Base-by-base conservation (phyloP, 2,888 invertebrate species). In the Stenoptilia bipunctidactyla region DNA sequence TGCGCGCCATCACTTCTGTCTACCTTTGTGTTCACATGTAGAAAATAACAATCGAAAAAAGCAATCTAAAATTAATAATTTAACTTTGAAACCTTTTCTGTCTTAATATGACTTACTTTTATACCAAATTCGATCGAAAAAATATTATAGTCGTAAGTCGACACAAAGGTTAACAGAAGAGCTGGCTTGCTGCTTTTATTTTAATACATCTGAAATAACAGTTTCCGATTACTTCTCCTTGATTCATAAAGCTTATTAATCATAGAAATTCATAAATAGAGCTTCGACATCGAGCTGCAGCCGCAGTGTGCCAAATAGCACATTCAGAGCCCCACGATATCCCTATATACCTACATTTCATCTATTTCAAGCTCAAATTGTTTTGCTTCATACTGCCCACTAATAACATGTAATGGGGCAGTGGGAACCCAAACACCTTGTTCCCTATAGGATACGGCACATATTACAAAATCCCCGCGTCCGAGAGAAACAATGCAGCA, bases 1-100 rank as follows among this genome's bases (percentile, higher is more conserved):
- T 83, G 58, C 57, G 61, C 69, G 66, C 55, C 58, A 66, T 62
- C 61, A 66, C 58, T 69, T 61, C 64, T 62, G 61, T 46, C 3
- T 20, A 20, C 20, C 3, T 20, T 20, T 20, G 20, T 20, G 20
- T 20, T 20, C 3, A 20, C 20, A 8, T 20, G 8, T 20, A 5
- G 8, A 20, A n/a, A n/a, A n/a, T n/a, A n/a, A n/a, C n/a, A n/a
- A n/a, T n/a, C n/a, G n/a, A n/a, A n/a, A n/a, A n/a, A n/a, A n/a
- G n/a, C n/a, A n/a, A n/a, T n/a, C n/a, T n/a, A n/a, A n/a, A n/a
- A n/a, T n/a, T n/a, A n/a, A n/a, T n/a, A n/a, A n/a, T n/a, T n/a
- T n/a, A n/a, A n/a, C n/a, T n/a, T n/a, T n/a, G n/a, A n/a, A n/a
- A n/a, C n/a, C n/a, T n/a, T n/a, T n/a, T n/a, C n/a, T n/a, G n/a